Evolutionary conservation across 2,888 invertebrate species (phyloP).

Genomic region (Euclidia mi): DNA sequence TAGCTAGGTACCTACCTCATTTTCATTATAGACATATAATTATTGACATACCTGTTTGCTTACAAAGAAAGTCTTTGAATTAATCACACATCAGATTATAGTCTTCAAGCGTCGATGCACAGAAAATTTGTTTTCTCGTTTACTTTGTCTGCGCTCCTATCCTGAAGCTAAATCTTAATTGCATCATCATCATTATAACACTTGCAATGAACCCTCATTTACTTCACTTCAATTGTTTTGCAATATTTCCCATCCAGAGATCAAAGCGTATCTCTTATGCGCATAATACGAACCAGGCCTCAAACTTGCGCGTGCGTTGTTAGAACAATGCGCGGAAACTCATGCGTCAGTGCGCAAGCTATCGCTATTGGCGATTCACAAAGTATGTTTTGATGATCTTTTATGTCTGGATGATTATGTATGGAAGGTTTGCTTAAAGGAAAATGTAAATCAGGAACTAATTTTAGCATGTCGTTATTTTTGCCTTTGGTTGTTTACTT

Average conservation of each 20-base stretch:
- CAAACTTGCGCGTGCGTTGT: constrained; percentile 19
- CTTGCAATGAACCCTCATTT: constrained; percentile 3
- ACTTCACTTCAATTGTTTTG: constrained; percentile 26
- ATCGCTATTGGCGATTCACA: constrained; percentile 57
- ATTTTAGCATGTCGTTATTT: not conserved
- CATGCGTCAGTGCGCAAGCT: constrained; percentile 61
- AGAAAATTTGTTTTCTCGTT: too few relatives aligned
- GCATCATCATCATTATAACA: constrained; percentile 5
- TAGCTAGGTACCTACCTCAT: too few relatives aligned
- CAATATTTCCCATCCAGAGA: constrained; percentile 38
- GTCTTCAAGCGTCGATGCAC: too few relatives aligned
- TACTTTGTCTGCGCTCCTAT: not conserved
- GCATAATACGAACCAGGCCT: constrained; percentile 23
- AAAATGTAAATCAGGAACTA: not conserved
- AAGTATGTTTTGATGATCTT: constrained; percentile 52
- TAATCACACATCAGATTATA: too few relatives aligned
- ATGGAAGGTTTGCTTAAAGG: constrained; percentile 2
- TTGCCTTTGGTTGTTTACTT: too few relatives aligned
- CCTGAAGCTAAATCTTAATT: constrained; percentile 1
- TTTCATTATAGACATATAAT: too few relatives aligned
- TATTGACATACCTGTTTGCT: not conserved
- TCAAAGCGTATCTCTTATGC: constrained; percentile 36
- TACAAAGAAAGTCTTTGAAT: not conserved
- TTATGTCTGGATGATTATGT: constrained; percentile 14
- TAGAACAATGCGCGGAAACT: constrained; percentile 72